These are phyloP conservation scores for Anhinga anhinga DNA, from an alignment of 2,113 vertebrate genomes.

Conservation along the genomic window DNA sequence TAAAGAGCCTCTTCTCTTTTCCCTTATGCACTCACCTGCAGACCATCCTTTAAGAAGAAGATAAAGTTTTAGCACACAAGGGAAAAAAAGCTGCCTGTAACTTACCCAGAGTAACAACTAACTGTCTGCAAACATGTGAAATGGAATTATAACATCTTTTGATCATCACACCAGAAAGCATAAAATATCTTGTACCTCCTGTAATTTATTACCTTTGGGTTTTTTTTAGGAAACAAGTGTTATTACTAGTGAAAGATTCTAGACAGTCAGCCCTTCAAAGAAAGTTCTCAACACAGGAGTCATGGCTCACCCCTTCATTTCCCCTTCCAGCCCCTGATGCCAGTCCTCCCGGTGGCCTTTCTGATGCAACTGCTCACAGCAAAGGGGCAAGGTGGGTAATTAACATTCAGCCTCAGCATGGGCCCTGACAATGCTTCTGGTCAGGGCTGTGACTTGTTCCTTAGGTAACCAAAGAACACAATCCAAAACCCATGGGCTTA, in stretches of 20 bases:
- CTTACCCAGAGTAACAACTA: not conserved
- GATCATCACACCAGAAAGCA: conserved; percentile 46
- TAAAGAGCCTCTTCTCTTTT: not conserved
- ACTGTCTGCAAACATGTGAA: conserved; percentile 25
- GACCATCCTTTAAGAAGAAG: not conserved
- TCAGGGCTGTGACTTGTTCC: not conserved
- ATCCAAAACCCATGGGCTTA: not conserved
- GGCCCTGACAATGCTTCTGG: not conserved
- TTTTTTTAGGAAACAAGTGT: conserved; percentile 28
- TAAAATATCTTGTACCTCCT: conserved; percentile 7
- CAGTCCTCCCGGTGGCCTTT: not conserved
- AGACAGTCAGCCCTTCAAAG: conserved; percentile 21
- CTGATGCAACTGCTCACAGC: not conserved
- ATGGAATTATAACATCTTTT: conserved; percentile 27
- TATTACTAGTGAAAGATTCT: conserved; percentile 9
- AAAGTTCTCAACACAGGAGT: not conserved
- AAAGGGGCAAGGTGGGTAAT: not conserved
- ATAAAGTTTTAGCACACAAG: not conserved
- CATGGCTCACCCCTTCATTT: not conserved
- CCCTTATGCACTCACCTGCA: not conserved
- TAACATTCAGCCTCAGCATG: not conserved
- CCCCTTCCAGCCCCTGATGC: not conserved
- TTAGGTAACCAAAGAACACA: not conserved
- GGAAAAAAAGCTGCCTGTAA: not conserved
- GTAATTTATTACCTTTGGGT: conserved; percentile 24